phyloP scores from a whole-genome alignment of 2,888 invertebrate genomes.

The Yponomeuta sedellus region DNA sequence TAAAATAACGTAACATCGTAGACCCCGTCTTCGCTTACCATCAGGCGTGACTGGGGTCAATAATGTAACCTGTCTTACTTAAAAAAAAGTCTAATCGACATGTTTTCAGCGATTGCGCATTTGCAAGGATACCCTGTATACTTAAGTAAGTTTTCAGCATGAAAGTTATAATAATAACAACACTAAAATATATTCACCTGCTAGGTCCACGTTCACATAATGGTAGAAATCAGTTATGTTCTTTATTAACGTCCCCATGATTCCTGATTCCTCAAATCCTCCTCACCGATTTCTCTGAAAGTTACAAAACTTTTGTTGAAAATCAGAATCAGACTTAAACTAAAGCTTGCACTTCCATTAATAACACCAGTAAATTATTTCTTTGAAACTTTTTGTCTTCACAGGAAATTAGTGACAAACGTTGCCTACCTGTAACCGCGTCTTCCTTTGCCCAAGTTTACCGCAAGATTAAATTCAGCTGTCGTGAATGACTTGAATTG shows the following conservation, averaged over 20 bases:
- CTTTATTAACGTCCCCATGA: constrained; percentile 53
- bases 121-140: too few species aligned
- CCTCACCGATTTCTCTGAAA: constrained; percentile 8
- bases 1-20: too few species aligned
- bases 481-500: constrained; percentile 1
- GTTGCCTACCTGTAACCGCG: constrained; percentile 22
- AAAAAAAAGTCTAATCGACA: too few species aligned
- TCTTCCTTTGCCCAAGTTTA: constrained; percentile 28
- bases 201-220: constrained; percentile 58
- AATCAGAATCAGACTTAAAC: too few species aligned
- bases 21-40: too few species aligned
- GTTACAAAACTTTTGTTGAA: background rate
- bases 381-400: background rate
- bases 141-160: too few species aligned
- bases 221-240: constrained; percentile 57
- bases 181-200: constrained; percentile 37
- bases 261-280: background rate
- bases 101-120: too few species aligned
- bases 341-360: too few species aligned
- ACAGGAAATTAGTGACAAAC: background rate
- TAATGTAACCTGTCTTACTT: too few species aligned
- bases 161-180: too few species aligned
- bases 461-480: constrained; percentile 29
- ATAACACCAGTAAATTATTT: too few species aligned
- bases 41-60: too few species aligned